Evolutionary conservation across 2,888 invertebrate species (phyloP), one percentile per base, ranked within the genome.

Genomic region (Apamea monoglypha): DNA sequence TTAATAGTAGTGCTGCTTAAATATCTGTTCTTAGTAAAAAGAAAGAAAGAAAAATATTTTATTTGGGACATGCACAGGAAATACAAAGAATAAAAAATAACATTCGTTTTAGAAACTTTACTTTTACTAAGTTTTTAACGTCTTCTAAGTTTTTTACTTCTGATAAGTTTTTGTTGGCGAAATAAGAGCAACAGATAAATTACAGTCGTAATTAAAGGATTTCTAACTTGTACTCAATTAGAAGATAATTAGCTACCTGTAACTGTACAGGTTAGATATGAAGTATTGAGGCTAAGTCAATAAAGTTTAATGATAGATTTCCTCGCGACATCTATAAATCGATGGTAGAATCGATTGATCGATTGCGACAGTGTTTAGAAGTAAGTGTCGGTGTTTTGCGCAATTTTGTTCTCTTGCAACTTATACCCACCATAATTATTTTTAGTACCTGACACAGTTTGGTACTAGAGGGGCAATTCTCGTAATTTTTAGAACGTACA

Each of bases 211-310:
- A 70, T 78, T 59, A 61, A 64, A 59, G 29, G 44, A 83, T 78
- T 83, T 83, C 72, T 64, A 79, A 79, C 78, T 71, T 32, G 72
- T 69, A 50, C 50, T 73, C 18, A 78, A 82, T 83, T 71, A 71
- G 61, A 18, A 67, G 50, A 47, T 67, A 81, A 81, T 82, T 81
- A 63, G 61, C 63, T 66, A 50, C 16, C 8, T 12, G 47, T 66
- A 50, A 12, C 8, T 12, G 47, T 56, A 40, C 16, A 81, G 14
- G 40, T 78, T 85, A 69, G 21, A 59, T 66, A 72, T 71, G 53
- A 85, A 75, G 61, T 78, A 85, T 84, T 74, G 78, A 82, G 84
- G 85, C 29, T 82, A 84, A 74, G 16, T 40, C 76, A 53, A 71
- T 84, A 77, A 70, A 72, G 2, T 59, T 25, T 63, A 82, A 82